These are phyloP conservation scores for Acanthosepion lycidas DNA, from an alignment of 2,888 invertebrate species.

Conservation along the genomic window DNA sequence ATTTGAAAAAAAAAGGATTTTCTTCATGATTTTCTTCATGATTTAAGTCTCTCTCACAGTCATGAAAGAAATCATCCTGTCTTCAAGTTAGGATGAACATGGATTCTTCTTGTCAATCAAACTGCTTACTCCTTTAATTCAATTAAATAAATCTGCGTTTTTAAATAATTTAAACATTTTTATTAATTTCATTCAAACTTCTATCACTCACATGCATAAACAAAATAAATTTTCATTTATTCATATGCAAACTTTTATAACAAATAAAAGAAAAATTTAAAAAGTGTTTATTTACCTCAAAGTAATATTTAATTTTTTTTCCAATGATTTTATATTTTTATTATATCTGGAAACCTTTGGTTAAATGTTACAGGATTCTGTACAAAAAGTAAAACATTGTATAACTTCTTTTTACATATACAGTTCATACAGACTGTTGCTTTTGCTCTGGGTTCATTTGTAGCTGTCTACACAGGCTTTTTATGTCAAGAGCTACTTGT, in stretches of 20 bases:
- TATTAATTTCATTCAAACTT: neutral
- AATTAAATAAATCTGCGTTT: neutral
- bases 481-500: neutral
- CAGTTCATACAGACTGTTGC: neutral
- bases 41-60: no score
- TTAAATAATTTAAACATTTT: neutral
- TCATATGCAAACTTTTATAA: neutral
- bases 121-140: no score
- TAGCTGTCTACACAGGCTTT: neutral
- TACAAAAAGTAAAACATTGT: neutral
- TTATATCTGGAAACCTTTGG: neutral
- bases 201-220: neutral
- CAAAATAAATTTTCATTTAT: neutral
- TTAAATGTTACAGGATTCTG: neutral
- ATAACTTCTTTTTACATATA: neutral
- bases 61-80: no score
- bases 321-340: neutral
- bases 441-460: neutral
- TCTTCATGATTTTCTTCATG: no score
- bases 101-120: no score
- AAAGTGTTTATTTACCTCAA: neutral
- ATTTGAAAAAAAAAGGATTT: no score
- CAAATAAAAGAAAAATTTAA: neutral
- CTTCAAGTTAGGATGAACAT: no score
- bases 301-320: neutral